A percentile compares a stretch with the other conserved stretches of the same genome.
Conservation (phyloP, 2,797 vertebrate genomes). For the Tangara arthus region DNA sequence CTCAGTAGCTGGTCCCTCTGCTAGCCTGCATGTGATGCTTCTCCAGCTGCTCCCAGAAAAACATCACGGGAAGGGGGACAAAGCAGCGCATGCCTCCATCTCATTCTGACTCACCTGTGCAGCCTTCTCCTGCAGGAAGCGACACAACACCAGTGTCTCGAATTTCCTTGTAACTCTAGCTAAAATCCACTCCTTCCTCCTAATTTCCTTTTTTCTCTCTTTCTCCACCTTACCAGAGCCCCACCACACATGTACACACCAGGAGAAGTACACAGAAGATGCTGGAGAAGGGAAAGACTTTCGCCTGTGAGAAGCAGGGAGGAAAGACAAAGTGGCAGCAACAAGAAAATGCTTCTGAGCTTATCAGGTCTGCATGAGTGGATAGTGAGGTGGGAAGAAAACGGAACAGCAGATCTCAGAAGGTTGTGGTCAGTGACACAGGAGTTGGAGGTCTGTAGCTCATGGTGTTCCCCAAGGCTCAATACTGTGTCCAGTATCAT, state of each 20-base stretch:
- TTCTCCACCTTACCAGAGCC: background rate
- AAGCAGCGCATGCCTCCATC: background rate
- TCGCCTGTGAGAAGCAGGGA: background rate
- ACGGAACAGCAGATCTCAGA: background rate
- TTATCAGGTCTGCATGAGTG: background rate
- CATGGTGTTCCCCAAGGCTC: background rate
- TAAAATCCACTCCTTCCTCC: background rate
- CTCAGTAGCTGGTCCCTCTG: rapidly evolving
- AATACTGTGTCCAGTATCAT: background rate
- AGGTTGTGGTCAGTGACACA: rapidly evolving
- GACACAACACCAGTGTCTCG: background rate
- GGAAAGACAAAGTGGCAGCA: background rate
- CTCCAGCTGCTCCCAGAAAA: background rate
- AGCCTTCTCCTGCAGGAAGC: background rate
- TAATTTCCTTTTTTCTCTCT: background rate
- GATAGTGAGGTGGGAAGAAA: background rate
- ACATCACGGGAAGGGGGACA: rapidly evolving
- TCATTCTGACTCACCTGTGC: background rate
- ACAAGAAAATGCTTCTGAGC: background rate
- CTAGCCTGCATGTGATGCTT: rapidly evolving
- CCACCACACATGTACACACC: rapidly evolving
- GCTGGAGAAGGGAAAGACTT: background rate
- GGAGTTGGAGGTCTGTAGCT: background rate
- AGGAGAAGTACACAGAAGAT: background rate
- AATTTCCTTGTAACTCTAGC: background rate